Base-by-base conservation (phyloP, 2,113 vertebrate genomes). In the Gobiocypris rarus region DNA sequence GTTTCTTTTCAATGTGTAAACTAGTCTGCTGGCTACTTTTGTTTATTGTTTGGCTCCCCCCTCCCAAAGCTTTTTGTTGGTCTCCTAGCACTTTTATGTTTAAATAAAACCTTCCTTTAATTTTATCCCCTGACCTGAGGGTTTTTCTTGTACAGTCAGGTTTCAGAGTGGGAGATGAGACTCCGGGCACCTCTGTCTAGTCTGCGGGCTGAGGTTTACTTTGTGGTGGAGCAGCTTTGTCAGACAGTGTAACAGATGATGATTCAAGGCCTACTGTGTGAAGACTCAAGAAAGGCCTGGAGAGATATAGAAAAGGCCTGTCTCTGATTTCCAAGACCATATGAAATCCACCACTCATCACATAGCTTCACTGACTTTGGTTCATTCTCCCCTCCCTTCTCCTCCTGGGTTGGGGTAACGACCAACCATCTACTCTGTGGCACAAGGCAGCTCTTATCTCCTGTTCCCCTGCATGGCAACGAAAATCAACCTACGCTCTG, bases 361-460 rank as follows among this genome's bases (percentile, higher is more conserved):
- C 19, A n/a, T 7, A 24, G 31, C 56, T 61, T 26, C 5, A 73
- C 19, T 71, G 22, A 65, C 82, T 19, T 75, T 13, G 24, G 43
- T 9, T 43, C 24, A 52, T 6, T n/a, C 65, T 54, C 34, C 54
- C 54, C 28, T 50, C n/a, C 24, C 26, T 80, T 26, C 58, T 19
- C 41, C 2, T 43, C n/a, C 9, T 54, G 48, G 17, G 15, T 34
- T 3, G n/a, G 69, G 19, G 17, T 63, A 81, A 45, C 22, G 2
- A 14, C 50, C 17, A 9, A n/a, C 28, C 45, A 73, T 45, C 48
- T 69, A 54, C 26, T 81, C 17, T 70, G 34, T 75, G 45, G 31
- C 22, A 81, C 56, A 45, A 17, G 43, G 26, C 38, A 67, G 31
- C 28, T 67, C 56, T 84, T 54, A 84, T 85, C 77, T 85, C 78